Conservation (phyloP, 2,888 invertebrate genomes). For the Pachymerium ferrugineum region DNA sequence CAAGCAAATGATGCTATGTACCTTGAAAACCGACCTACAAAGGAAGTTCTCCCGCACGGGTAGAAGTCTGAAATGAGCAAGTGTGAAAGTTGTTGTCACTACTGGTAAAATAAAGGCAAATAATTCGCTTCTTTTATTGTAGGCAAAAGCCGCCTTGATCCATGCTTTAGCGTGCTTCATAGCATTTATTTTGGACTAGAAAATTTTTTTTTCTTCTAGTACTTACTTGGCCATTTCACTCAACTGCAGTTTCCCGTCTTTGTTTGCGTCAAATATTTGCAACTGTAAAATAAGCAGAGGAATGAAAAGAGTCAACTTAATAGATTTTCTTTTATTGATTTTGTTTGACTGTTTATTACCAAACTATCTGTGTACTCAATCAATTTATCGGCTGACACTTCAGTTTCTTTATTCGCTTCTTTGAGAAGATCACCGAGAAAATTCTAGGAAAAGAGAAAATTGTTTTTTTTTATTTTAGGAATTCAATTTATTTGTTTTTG, state of each 20-base stretch:
- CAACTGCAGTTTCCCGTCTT: constrained; percentile 85
- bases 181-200: neutral
- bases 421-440: constrained; percentile 79
- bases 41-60: constrained; percentile 93
- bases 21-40: constrained; percentile 89
- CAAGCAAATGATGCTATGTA: constrained; percentile 44
- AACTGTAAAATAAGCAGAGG: constrained; percentile 56
- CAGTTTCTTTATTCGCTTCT: constrained; percentile 82
- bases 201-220: constrained; percentile 32
- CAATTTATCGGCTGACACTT: constrained; percentile 85
- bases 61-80: constrained; percentile 62
- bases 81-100: constrained; percentile 25
- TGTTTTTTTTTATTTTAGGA: neutral
- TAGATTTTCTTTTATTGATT: neutral
- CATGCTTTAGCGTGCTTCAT: neutral
- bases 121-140: neutral
- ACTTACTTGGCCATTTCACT: constrained; percentile 94
- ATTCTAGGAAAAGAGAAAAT: constrained; percentile 57
- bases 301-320: constrained; percentile 39
- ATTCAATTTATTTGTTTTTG: too few species aligned
- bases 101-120: neutral
- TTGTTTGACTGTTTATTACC: constrained; percentile 53
- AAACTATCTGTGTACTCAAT: constrained; percentile 92
- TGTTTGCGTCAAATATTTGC: constrained; percentile 88
- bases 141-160: neutral